These are phyloP conservation scores for Cephus rjabovi DNA, from an alignment of 2,888 invertebrate genomes.

Conservation along the genomic window DNA sequence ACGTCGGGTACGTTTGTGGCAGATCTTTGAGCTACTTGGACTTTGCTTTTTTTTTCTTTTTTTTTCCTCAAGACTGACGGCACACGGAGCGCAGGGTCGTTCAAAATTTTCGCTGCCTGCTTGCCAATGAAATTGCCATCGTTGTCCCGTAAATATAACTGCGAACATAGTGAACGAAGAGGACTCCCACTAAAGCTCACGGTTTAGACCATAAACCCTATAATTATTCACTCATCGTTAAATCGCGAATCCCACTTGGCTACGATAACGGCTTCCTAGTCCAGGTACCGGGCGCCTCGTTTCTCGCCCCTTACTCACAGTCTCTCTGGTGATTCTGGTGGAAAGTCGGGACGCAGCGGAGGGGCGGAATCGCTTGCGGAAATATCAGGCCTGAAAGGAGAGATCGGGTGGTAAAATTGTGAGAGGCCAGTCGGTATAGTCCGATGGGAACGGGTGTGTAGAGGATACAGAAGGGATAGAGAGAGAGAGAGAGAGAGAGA, in stretches of 20 bases:
- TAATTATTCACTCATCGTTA: slow-evolving; percentile 64
- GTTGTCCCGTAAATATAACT: slow-evolving; percentile 55
- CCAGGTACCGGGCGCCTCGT: background rate
- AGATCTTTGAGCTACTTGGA: background rate
- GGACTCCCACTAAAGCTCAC: slow-evolving; percentile 41
- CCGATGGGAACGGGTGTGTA: background rate
- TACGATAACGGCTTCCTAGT: slow-evolving; percentile 51
- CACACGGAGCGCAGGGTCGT: background rate
- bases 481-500: no score
- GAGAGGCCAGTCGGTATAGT: background rate
- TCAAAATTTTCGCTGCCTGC: slow-evolving; percentile 35
- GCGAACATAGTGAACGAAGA: slow-evolving; percentile 33
- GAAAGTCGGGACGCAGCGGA: background rate
- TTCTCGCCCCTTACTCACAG: background rate
- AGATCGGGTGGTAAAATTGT: background rate
- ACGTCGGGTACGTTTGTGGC: background rate
- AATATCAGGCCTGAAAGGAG: background rate
- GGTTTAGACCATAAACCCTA: slow-evolving; percentile 57
- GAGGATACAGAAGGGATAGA: background rate
- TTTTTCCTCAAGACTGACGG: background rate
- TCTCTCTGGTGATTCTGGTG: background rate
- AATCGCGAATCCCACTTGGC: slow-evolving; percentile 51
- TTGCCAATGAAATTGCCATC: slow-evolving; percentile 42
- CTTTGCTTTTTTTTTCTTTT: background rate
- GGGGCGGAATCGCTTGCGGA: background rate